Evolutionary conservation across 2,113 vertebrate genomes (phyloP), one percentile per base, ranked within the genome.

Genomic region (Pelvicachromis taeniatus): DNA sequence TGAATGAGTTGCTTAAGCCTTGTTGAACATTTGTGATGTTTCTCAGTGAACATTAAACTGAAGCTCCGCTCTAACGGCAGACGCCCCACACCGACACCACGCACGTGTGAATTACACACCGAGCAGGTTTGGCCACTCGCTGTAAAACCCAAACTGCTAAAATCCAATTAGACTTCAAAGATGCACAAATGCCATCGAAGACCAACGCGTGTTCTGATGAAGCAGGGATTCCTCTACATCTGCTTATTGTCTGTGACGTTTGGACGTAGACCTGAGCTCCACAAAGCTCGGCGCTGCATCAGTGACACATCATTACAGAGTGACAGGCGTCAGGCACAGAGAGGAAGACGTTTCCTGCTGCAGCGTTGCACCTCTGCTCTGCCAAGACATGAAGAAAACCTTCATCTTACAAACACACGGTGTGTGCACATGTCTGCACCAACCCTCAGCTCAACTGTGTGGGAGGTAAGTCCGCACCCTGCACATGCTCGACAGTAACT

Each of bases 61-160:
- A 48, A 29, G 65, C 63, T 23, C 40, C 45, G 5, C 68, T 48
- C 42, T 12, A n/a, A n/a, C n/a, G n/a, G n/a, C n/a, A n/a, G n/a
- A n/a, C n/a, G n/a, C n/a, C n/a, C n/a, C 2, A 31, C 68, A 50
- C 68, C 31, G 70, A 75, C 70, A 52, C 45, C 70, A 75, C 29
- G 13, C 45, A 0, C 45, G 26, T 75, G 70, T 52, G n/a, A n/a
- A 75, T 33, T 52, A 75, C n/a, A 45, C 45, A 75, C 17, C 10
- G 6, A 75, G 45, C 70, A 13, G 70, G 6, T 75, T n/a, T 75
- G 26, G 1, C 3, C 26, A 33, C 14, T 31, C 68, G 42, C 68
- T 6, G 42, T 2, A 1, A 31, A 29, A 50, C 14, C 9, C 0
- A 50, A 75, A 2, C 9, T 13, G 68, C 6, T 8, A 8, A 50